A percentile compares a stretch with the other conserved stretches of the same genome.
Conservation (phyloP, 1,140 invertebrate genomes). For the Amyelois transitella region DNA sequence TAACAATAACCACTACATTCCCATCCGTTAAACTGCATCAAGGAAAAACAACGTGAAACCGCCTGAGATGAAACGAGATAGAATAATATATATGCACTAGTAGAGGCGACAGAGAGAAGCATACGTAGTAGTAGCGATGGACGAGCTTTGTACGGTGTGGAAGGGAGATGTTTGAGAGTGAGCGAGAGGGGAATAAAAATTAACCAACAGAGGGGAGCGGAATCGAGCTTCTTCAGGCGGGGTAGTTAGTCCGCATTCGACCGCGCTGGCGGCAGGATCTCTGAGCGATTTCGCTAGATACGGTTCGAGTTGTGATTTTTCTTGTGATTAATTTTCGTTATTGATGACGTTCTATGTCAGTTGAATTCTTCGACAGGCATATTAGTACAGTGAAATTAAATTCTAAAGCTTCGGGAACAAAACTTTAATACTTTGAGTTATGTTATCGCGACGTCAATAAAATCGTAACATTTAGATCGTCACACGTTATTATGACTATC, state of each 20-base stretch:
- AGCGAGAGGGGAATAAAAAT: slow-evolving; percentile 61
- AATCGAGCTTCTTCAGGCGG: slow-evolving; percentile 68
- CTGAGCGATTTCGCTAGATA: slow-evolving; percentile 28
- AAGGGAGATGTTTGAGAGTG: slow-evolving; percentile 43
- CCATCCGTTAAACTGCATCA: slow-evolving; percentile 73
- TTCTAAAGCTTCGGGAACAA: slow-evolving; percentile 15
- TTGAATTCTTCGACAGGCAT: slow-evolving; percentile 29
- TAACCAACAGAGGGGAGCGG: slow-evolving; percentile 70
- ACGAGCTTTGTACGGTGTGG: slow-evolving; percentile 47
- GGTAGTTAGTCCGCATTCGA: slow-evolving; percentile 70
- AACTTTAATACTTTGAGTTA: slow-evolving; percentile 22
- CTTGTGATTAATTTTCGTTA: slow-evolving; percentile 20
- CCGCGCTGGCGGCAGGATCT: slow-evolving; percentile 54
- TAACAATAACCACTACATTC: slow-evolving; percentile 72
- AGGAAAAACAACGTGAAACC: slow-evolving; percentile 71
- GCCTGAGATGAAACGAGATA: slow-evolving; percentile 72
- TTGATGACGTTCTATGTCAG: slow-evolving; percentile 27
- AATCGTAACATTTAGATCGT: slow-evolving; percentile 3
- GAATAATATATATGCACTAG: slow-evolving; percentile 73
- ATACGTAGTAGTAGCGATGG: slow-evolving; percentile 64
- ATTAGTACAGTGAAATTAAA: slow-evolving; percentile 6
- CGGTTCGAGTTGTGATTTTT: slow-evolving; percentile 63
- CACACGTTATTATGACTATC: slow-evolving; percentile 16
- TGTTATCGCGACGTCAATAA: slow-evolving; percentile 33
- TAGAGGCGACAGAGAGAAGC: slow-evolving; percentile 66